Conservation (phyloP, 2,888 invertebrate genomes). For the Polydesmus complanatus region DNA sequence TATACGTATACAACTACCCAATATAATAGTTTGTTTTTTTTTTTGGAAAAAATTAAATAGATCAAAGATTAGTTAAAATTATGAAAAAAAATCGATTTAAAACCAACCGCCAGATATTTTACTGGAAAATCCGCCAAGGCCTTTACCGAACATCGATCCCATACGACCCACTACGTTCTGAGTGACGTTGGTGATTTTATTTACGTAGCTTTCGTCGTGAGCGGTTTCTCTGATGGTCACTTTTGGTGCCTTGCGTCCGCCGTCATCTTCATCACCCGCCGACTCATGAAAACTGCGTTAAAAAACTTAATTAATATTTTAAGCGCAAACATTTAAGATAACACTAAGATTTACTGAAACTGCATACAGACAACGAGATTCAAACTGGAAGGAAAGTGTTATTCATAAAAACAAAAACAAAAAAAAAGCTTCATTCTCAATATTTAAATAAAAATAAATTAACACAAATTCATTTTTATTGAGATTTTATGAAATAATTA, state of each 20-base stretch:
- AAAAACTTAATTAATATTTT: slow-evolving; percentile 7
- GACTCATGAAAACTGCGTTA: not conserved
- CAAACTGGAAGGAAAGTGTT: too few relatives aligned
- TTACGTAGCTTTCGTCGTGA: slow-evolving; percentile 51
- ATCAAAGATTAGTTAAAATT: too few relatives aligned
- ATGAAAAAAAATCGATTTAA: slow-evolving; percentile 20
- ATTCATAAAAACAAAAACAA: too few relatives aligned
- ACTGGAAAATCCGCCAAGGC: slow-evolving; percentile 76
- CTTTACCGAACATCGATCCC: slow-evolving; percentile 78
- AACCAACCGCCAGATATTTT: slow-evolving; percentile 55
- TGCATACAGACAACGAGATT: too few relatives aligned
- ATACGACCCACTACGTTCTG: slow-evolving; percentile 75
- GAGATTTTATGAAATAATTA: not conserved
- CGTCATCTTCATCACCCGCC: slow-evolving; percentile 39
- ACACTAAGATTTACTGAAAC: too few relatives aligned
- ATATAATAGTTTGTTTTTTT: too few relatives aligned
- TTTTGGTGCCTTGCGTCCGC: slow-evolving; percentile 42
- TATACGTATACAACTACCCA: too few relatives aligned
- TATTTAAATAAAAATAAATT: too few relatives aligned
- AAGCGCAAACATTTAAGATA: too few relatives aligned
- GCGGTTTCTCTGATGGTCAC: slow-evolving; percentile 46
- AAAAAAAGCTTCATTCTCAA: too few relatives aligned
- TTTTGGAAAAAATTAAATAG: too few relatives aligned
- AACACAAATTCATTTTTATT: too few relatives aligned
- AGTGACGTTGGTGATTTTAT: slow-evolving; percentile 62